These are phyloP conservation scores for Drosophila quadrilineata DNA, from an alignment of 1,140 invertebrate genomes.

Conservation along the genomic window DNA sequence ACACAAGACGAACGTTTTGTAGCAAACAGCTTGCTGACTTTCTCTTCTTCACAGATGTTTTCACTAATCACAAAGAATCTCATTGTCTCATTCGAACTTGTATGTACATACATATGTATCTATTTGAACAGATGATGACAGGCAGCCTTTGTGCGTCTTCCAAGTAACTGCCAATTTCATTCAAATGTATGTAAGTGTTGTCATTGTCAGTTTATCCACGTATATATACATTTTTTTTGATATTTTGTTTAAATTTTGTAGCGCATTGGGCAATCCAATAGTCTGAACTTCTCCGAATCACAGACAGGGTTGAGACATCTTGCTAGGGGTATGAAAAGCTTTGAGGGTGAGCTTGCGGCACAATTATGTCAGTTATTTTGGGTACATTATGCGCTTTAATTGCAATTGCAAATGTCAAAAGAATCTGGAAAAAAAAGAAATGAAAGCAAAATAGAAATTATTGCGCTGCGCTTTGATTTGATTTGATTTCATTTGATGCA, in stretches of 20 bases:
- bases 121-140: no score
- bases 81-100: no score
- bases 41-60: no score
- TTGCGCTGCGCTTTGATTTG: constrained; percentile 6
- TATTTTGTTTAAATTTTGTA: no score
- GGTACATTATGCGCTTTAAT: constrained; percentile 25
- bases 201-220: background rate
- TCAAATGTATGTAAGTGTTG: no score
- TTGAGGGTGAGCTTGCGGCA: constrained; percentile 4
- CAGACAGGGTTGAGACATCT: background rate
- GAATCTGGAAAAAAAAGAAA: constrained; percentile 1
- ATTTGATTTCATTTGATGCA: constrained; percentile 31
- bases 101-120: background rate
- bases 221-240: background rate
- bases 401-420: constrained; percentile 1
- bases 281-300: background rate
- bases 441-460: constrained; percentile 14
- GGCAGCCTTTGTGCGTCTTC: background rate
- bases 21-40: background rate
- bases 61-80: no score
- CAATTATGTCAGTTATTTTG: constrained; percentile 17
- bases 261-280: constrained; percentile 14
- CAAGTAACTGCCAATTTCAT: no score
- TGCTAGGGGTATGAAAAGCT: background rate
- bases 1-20: no score